Evolutionary conservation across 1,140 invertebrate genomes (phyloP), one percentile per base, ranked within the genome.

Genomic region (Drosophila insularis): DNA sequence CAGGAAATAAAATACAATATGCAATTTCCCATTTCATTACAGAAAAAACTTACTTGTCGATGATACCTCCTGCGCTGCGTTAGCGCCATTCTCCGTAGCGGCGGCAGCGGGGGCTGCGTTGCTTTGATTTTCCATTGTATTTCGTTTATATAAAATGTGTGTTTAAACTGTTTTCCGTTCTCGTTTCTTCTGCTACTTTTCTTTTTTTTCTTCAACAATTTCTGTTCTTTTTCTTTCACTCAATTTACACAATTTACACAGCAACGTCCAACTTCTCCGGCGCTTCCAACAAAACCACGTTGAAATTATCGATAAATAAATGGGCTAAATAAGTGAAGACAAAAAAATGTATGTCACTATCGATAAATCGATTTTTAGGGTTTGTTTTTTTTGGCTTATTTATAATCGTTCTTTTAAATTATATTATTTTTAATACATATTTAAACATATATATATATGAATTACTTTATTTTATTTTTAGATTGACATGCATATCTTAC

Each of bases 111-210:
- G 75, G 74, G 75, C 79, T 87, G 76, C 80, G 86, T 89, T 91
- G 81, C 81, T 90, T 91, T 87, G 78, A 80, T 89, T 89, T 85
- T 91, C 90, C 90, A 91, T 91, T 70, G 80, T 84, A 59, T 82
- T 81, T 81, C 78, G 56, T 71, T 84, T 69, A 21, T 58, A 78
- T 74, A 82, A 80, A 70, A 68, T 89, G 84, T 82, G 84, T 89
- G 78, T 63, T 77, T 66, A 73, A 85, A 77, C 74, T 76, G 79
- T 80, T 71, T 84, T 61, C 31, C 32, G 13, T 65, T 70, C 27
- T 21, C 10, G 43, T 21, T 21, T 21, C 11, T 21, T 50, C 10
- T 21, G 8, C 43, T 21, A 50, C 43, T 66, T 61, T 63, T 8
- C 60, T 78, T 81, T 68, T 61, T 74, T 68, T 69, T 62, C 46